These are phyloP conservation scores for Anaspis maculata DNA, from an alignment of 2,888 invertebrate genomes.

Conservation along the genomic window DNA sequence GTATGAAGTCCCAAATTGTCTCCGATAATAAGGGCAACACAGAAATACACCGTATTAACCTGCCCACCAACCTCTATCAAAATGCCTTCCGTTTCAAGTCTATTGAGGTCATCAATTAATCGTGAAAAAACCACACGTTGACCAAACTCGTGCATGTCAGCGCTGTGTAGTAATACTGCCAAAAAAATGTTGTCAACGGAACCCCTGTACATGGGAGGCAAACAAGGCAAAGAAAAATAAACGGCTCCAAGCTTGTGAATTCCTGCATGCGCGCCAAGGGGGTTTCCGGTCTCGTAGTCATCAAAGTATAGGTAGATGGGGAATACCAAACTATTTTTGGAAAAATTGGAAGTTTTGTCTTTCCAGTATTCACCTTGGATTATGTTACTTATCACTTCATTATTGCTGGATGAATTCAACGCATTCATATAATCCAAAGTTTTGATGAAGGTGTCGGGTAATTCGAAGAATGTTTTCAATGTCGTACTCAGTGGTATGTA, in stretches of 20 bases:
- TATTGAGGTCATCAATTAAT: not conserved
- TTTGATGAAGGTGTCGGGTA: slow-evolving; percentile 3
- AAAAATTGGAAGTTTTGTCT: slow-evolving; percentile 7
- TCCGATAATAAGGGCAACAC: slow-evolving; percentile 15
- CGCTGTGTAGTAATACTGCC: not conserved
- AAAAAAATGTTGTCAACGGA: slow-evolving; percentile 5
- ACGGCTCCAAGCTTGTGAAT: slow-evolving; percentile 15
- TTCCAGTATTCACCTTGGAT: slow-evolving; percentile 14
- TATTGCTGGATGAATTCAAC: slow-evolving; percentile 4
- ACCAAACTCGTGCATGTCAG: not conserved
- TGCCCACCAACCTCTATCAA: not conserved
- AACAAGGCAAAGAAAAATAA: slow-evolving; percentile 6
- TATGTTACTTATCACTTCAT: slow-evolving; percentile 6
- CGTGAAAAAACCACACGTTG: not conserved
- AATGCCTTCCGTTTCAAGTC: not conserved
- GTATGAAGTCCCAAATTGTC: slow-evolving; percentile 22
- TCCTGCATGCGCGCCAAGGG: slow-evolving; percentile 12
- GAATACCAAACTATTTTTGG: slow-evolving; percentile 2
- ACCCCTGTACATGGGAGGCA: slow-evolving; percentile 2
- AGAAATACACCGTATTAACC: slow-evolving; percentile 15
- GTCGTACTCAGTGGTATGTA: slow-evolving; percentile 3
- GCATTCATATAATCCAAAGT: slow-evolving; percentile 2
- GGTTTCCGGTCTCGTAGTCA: slow-evolving; percentile 18
- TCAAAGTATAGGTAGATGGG: slow-evolving; percentile 13
- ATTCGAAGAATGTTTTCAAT: slow-evolving; percentile 8